These are phyloP conservation scores for Baryphthengus martii DNA, from an alignment of 2,113 vertebrate species.

Conservation along the genomic window DNA sequence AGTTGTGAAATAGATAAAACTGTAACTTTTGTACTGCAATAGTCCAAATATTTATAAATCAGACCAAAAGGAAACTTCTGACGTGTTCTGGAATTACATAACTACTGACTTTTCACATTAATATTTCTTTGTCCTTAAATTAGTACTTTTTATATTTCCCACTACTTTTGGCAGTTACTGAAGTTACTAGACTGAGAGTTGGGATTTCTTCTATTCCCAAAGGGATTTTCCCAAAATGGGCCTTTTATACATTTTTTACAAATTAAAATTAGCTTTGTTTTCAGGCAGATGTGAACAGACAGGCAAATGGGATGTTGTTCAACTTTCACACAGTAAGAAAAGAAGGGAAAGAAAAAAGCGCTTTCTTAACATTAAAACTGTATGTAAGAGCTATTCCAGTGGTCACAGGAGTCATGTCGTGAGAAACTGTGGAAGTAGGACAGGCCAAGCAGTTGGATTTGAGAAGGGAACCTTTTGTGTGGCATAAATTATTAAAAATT, in stretches of 20 bases:
- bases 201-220: neutral
- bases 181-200: neutral
- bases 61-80: neutral
- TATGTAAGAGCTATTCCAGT: neutral
- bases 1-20: neutral
- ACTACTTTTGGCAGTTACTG: neutral
- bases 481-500: neutral
- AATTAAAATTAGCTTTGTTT: constrained; percentile 9
- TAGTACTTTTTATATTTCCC: neutral
- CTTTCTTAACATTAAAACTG: neutral
- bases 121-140: constrained; percentile 32
- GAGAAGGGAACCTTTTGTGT: neutral
- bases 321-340: neutral
- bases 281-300: neutral
- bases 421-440: neutral
- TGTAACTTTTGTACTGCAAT: neutral
- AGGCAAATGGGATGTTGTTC: neutral
- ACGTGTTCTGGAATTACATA: neutral
- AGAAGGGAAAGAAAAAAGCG: neutral
- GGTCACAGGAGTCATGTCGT: neutral
- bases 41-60: neutral
- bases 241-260: neutral
- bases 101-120: neutral
- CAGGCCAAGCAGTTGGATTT: neutral
- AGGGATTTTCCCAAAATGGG: neutral